A percentile compares a stretch with the other conserved stretches of the same genome.
Evolutionary conservation across 2,888 invertebrate species (phyloP).

Genomic region (Cerastoderma edule): DNA sequence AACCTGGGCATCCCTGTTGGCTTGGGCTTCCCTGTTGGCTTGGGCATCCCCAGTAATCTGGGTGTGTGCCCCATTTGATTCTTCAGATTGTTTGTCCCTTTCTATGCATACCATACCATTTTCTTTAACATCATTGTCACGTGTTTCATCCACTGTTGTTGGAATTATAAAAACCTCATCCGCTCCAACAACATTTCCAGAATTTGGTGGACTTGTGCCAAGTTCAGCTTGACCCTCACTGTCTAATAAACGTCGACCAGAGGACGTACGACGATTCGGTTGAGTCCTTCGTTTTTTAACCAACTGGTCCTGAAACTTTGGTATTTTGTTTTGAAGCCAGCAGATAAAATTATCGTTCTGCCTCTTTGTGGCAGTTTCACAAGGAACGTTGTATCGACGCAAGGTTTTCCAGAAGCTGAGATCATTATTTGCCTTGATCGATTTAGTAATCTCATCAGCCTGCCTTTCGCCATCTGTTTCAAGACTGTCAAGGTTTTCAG

Average conservation of each 20-base stretch:
- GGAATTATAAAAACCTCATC: conserved; percentile 14
- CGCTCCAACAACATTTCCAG: neutral
- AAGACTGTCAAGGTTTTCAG: neutral
- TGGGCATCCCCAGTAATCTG: no score
- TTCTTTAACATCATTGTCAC: no score
- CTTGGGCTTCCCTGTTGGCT: no score
- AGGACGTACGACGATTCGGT: neutral
- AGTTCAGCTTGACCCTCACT: neutral
- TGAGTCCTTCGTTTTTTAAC: neutral
- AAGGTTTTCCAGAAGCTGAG: conserved; percentile 25
- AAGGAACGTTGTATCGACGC: conserved; percentile 5
- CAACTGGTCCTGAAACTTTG: conserved; percentile 20
- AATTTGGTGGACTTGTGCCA: neutral
- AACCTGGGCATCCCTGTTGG: no score
- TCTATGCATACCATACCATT: no score
- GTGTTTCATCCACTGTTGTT: no score
- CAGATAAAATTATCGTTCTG: conserved; percentile 11
- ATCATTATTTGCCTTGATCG: neutral
- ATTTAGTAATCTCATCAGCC: no score
- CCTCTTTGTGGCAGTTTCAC: conserved; percentile 3
- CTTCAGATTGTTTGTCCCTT: no score
- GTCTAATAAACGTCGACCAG: neutral
- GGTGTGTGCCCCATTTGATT: no score
- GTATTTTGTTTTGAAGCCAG: conserved; percentile 24
- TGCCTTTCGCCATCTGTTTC: neutral